Evolutionary conservation across 2,113 vertebrate species (phyloP).

Genomic region (Corynorhinus townsendii): DNA sequence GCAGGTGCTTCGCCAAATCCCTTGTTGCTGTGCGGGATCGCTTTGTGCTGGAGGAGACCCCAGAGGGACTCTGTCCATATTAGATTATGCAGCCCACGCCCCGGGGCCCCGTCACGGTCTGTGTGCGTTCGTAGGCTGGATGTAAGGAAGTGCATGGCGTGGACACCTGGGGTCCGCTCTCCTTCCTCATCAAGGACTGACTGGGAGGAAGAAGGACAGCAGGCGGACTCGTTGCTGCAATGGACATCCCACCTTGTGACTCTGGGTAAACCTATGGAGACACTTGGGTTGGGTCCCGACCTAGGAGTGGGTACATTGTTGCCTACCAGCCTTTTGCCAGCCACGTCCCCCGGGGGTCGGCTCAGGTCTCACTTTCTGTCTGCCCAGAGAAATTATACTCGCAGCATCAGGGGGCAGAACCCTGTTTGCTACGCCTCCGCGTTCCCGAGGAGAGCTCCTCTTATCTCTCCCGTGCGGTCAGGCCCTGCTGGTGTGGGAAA

Average conservation of each 20-base stretch:
- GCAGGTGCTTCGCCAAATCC: background rate
- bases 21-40: background rate
- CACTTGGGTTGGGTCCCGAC: too few species aligned
- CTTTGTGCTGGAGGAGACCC: background rate
- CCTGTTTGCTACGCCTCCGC: background rate
- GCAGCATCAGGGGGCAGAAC: background rate
- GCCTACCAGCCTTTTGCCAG: background rate
- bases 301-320: too few species aligned
- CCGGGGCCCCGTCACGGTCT: background rate
- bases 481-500: background rate
- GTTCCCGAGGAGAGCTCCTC: background rate
- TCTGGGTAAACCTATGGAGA: too few species aligned
- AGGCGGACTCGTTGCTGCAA: background rate
- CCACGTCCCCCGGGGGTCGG: background rate
- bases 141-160: accelerated
- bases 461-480: background rate
- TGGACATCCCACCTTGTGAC: too few species aligned
- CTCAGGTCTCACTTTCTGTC: background rate
- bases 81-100: background rate
- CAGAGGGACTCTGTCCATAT: background rate
- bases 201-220: background rate
- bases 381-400: background rate
- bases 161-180: background rate
- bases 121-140: background rate
- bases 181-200: background rate